phyloP scores from a whole-genome alignment of 2,888 invertebrate genomes.

The Calameuta idolon region DNA sequence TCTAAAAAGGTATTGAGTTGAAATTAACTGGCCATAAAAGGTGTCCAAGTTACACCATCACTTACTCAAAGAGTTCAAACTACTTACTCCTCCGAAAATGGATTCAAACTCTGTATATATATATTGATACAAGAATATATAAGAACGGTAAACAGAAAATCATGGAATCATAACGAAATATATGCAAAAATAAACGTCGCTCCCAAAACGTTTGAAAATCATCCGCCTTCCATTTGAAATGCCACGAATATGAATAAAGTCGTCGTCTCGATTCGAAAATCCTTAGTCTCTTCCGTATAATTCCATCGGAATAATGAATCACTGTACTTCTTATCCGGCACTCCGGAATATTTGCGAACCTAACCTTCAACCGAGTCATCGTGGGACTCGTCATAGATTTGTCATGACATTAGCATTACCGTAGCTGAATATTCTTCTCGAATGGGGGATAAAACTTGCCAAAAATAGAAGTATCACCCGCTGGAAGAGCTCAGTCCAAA shows the following conservation, averaged over 20 bases:
- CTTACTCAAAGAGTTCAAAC: not conserved
- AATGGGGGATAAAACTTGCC: not conserved
- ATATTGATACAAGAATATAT: not conserved
- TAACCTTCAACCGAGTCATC: not conserved
- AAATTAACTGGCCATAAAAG: not conserved
- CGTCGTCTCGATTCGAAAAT: not conserved
- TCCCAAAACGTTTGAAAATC: not conserved
- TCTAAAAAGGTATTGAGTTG: not conserved
- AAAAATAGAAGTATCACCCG: not conserved
- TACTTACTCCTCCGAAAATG: not conserved
- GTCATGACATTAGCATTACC: not conserved
- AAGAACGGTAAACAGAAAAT: not conserved
- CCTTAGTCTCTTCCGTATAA: not conserved
- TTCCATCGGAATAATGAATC: not conserved
- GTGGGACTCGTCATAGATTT: not conserved
- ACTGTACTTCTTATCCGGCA: not conserved
- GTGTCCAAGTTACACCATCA: not conserved
- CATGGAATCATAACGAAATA: not conserved
- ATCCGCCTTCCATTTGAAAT: not conserved
- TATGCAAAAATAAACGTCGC: not conserved
- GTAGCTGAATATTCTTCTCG: not conserved
- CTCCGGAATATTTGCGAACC: not conserved
- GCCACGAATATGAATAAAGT: not conserved
- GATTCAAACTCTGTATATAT: not conserved
- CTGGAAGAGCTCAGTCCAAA: not conserved